phyloP scores from a whole-genome alignment of 1,140 invertebrate species.

The Bathynomus jamesi region DNA sequence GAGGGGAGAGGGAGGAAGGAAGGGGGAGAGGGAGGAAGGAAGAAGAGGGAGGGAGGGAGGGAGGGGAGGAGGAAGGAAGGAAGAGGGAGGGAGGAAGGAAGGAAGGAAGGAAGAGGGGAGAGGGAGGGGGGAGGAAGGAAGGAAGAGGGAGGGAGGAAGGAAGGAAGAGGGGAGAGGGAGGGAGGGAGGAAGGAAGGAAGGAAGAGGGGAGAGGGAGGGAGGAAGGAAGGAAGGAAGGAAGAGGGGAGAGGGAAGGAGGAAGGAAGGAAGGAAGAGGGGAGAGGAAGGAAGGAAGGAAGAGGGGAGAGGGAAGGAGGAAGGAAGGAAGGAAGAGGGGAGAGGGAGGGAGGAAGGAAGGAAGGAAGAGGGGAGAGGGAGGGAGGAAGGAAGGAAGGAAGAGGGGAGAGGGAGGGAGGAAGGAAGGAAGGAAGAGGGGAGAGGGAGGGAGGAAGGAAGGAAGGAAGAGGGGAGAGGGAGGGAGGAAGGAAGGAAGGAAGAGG shows the following conservation, averaged over 20 bases:
- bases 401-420: background rate
- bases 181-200: background rate
- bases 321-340: background rate
- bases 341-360: background rate
- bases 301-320: background rate
- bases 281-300: background rate
- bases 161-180: background rate
- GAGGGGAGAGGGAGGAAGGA: background rate
- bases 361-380: background rate
- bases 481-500: background rate
- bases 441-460: background rate
- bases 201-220: background rate
- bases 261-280: background rate
- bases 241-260: background rate
- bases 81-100: background rate
- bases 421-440: background rate
- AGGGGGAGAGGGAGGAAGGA: background rate
- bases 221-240: background rate
- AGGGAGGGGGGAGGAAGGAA: background rate
- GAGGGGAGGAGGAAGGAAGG: background rate
- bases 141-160: background rate
- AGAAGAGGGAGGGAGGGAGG: background rate
- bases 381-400: background rate
- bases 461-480: background rate
- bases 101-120: background rate